Evolutionary conservation across 1,140 invertebrate species (phyloP).

Genomic region (Heliconius himera): DNA sequence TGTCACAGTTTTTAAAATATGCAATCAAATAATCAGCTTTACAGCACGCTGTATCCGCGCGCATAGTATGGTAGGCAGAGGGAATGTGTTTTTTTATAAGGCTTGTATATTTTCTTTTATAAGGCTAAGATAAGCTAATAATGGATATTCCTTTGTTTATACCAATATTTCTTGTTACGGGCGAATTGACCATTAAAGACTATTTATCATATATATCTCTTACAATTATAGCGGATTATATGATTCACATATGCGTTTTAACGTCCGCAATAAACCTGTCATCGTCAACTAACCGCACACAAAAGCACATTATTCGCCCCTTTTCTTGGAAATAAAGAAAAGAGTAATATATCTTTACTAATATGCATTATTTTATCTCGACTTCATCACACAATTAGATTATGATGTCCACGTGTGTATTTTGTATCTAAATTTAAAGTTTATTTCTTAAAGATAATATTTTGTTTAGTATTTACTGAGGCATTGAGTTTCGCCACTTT

Average conservation of each 20-base stretch:
- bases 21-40: too few relatives aligned
- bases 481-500: too few relatives aligned
- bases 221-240: conserved; percentile 33
- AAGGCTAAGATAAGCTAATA: too few relatives aligned
- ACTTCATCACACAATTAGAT: background rate
- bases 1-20: conserved; percentile 4
- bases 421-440: background rate
- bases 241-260: conserved; percentile 49
- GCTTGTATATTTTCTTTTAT: too few relatives aligned
- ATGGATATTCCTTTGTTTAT: too few relatives aligned
- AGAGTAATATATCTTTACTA: conserved; percentile 39
- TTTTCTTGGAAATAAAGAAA: conserved; percentile 45
- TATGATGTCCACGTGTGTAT: background rate
- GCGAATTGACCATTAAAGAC: background rate
- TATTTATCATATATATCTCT: background rate
- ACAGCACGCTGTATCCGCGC: too few relatives aligned
- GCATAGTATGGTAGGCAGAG: too few relatives aligned
- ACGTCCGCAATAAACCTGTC: conserved; percentile 51
- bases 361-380: background rate
- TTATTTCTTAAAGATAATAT: too few relatives aligned
- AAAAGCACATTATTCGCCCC: conserved; percentile 48
- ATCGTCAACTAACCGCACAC: conserved; percentile 48
- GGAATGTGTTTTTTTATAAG: too few relatives aligned
- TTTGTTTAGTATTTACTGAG: too few relatives aligned
- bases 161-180: background rate